Evolutionary conservation across 64 coral and sea anemone genomes (phyloP), one percentile per base, ranked within the genome.

Genomic region (Porites lutea): DNA sequence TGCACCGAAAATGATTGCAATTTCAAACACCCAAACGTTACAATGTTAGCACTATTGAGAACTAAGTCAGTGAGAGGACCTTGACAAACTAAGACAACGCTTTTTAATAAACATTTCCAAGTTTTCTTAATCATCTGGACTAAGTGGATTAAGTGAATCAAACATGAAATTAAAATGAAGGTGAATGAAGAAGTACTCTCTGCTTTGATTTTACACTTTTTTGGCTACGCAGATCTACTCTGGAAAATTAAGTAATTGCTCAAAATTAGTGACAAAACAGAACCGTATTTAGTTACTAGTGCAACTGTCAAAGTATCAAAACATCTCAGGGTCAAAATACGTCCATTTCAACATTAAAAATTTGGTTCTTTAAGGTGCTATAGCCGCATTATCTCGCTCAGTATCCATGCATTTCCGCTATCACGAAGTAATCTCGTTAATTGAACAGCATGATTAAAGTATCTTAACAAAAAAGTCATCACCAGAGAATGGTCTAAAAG

Each of bases 131-230:
- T 57, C 52, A 9, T 43, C 21, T 3, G 22, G 27, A 4, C 73
- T 81, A 81, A 81, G 45, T 44, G 52, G 78, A 81, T 81, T 81
- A 62, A 16, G 9, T 62, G 14, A 37, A 43, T 12, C 53, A 81
- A 62, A 16, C 46, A 59, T 18, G 23, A 60, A 13, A 81, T 81
- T 81, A 8, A 43, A 61, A 60, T 43, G 57, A 13, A 76, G 47
- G 14, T 50, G 73, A 76, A 50, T 48, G 8, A 5, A 71, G 27
- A 71, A 43, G 20, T 45, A 9, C 27, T 27, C 27, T 37, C 12
- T 71, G n/a, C 68, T 71, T 71, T 12, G 7, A 12, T 57, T 57
- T 57, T 57, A 57, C 54, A 12, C 54, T 9, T 57, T 57, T 57
- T 57, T 12, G 2, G 54, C 54, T 57, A 12, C 12, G 12, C 7